Conservation (phyloP, 2,888 invertebrate genomes). For the Cyrtodaria siliqua region DNA sequence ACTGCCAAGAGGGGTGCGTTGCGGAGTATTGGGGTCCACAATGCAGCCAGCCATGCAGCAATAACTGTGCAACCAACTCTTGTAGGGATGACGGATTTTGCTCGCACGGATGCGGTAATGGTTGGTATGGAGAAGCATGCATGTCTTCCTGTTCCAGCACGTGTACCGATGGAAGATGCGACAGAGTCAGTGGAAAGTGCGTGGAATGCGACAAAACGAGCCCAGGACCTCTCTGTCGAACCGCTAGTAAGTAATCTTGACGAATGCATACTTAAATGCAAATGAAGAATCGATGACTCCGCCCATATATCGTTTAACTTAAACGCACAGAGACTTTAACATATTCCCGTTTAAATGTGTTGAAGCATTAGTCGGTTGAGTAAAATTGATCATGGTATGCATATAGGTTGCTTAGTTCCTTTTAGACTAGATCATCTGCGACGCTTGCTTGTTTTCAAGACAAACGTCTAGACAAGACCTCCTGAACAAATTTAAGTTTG, state of each 20-base stretch:
- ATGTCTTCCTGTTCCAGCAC: conserved; percentile 26
- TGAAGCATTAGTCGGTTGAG: too few relatives aligned
- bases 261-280: too few relatives aligned
- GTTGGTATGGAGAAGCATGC: conserved; percentile 37
- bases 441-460: too few relatives aligned
- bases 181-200: conserved; percentile 29
- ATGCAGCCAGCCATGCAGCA: conserved; percentile 37
- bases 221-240: conserved; percentile 35
- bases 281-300: too few relatives aligned
- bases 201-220: conserved; percentile 29
- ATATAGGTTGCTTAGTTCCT: too few relatives aligned
- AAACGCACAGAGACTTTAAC: too few relatives aligned
- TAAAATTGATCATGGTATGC: too few relatives aligned
- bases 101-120: conserved; percentile 25
- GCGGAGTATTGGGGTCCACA: conserved; percentile 28
- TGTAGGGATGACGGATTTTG: conserved; percentile 40
- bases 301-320: too few relatives aligned
- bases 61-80: conserved; percentile 15
- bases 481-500: too few relatives aligned
- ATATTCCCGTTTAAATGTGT: too few relatives aligned
- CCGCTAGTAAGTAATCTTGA: conserved; percentile 45
- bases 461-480: too few relatives aligned
- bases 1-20: conserved; percentile 47
- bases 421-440: too few relatives aligned
- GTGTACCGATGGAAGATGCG: conserved; percentile 42